Conservation (phyloP, 2,797 vertebrate genomes). For the Hydrocynus forskahlii region DNA sequence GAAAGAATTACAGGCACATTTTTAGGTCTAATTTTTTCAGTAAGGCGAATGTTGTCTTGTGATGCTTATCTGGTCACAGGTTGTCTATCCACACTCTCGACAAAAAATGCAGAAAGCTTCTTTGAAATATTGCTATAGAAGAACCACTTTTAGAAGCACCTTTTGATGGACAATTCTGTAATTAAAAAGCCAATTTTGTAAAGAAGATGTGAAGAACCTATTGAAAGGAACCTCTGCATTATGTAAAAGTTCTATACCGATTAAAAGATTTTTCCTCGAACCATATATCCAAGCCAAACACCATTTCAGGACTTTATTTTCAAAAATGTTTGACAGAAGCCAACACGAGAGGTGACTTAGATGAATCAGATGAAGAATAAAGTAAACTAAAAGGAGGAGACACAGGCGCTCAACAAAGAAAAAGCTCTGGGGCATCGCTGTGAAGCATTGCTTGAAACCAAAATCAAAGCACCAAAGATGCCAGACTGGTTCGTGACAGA, state of each 20-base stretch:
- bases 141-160: too few species aligned
- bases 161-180: too few species aligned
- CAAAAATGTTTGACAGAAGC: not conserved
- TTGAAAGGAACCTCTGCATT: too few species aligned
- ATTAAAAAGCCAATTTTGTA: too few species aligned
- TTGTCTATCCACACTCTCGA: too few species aligned
- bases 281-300: not conserved
- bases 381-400: not conserved
- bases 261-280: not conserved
- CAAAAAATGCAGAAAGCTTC: too few species aligned
- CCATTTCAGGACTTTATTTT: not conserved
- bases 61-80: too few species aligned
- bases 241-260: too few species aligned
- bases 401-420: not conserved
- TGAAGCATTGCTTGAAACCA: not conserved
- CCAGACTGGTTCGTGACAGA: conserved; percentile 12
- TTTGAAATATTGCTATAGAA: too few species aligned
- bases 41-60: too few species aligned
- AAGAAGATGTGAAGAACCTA: too few species aligned
- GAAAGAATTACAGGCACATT: not conserved
- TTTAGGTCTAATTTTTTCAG: not conserved
- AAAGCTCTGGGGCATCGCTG: not conserved
- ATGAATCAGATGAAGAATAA: not conserved
- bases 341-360: not conserved
- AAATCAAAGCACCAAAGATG: conserved; percentile 2